These are phyloP conservation scores for Dendrophyllia cribrosa DNA, from an alignment of 64 coral and sea anemone species.

Conservation along the genomic window DNA sequence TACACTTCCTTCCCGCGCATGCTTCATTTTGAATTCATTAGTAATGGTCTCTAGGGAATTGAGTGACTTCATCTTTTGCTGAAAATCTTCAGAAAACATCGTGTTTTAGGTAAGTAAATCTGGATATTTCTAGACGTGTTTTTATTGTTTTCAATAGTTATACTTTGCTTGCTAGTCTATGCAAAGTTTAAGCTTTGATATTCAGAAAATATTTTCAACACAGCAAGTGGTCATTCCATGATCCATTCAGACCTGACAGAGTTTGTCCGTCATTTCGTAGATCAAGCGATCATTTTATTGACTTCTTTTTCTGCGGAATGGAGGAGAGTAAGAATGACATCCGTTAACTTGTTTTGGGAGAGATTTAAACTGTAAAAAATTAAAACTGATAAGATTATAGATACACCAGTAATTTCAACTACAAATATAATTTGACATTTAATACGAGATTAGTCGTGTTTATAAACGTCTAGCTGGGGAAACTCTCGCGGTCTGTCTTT, in stretches of 20 bases:
- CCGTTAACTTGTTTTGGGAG: not conserved
- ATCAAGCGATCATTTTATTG: not conserved
- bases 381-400: not conserved
- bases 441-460: not conserved
- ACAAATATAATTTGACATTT: slow-evolving; percentile 7
- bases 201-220: not conserved
- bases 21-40: slow-evolving; percentile 3
- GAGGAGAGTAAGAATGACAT: not conserved
- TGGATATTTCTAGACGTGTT: not conserved
- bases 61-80: slow-evolving; percentile 33
- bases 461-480: not conserved
- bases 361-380: not conserved
- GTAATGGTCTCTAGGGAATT: slow-evolving; percentile 23
- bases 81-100: not conserved
- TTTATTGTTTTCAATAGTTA: not conserved
- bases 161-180: not conserved
- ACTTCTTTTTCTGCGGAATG: too few species aligned
- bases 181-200: not conserved
- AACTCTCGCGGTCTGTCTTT: not conserved
- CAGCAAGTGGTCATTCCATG: not conserved
- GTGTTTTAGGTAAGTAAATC: slow-evolving; percentile 15
- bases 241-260: not conserved
- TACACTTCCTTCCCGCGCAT: not conserved
- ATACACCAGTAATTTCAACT: not conserved
- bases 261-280: not conserved